phyloP scores from a whole-genome alignment of 2,888 invertebrate genomes.

The Platycheirus albimanus region DNA sequence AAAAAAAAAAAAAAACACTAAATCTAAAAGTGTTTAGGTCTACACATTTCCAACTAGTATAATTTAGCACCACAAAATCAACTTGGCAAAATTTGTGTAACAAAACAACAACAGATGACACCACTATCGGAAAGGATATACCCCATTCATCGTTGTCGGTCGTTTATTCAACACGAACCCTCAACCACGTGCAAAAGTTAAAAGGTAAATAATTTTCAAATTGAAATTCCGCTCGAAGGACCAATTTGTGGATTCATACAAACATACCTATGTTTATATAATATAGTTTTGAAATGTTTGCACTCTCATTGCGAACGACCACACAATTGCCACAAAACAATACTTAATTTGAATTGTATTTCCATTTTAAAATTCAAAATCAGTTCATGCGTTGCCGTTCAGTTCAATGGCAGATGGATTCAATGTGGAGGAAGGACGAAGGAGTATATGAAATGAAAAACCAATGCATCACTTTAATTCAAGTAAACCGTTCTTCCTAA shows the following conservation, averaged over 20 bases:
- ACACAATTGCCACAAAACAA: conserved; percentile 47
- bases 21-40: conserved; percentile 8
- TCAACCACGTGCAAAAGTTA: conserved; percentile 32
- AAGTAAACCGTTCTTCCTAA: conserved; percentile 64
- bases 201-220: conserved; percentile 44
- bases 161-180: conserved; percentile 7
- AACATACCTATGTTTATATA: not conserved
- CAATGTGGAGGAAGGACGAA: no score
- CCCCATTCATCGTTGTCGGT: not conserved
- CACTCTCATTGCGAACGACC: conserved; percentile 24
- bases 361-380: conserved; percentile 43
- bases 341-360: conserved; percentile 57
- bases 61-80: no score
- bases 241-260: conserved; percentile 7
- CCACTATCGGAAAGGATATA: not conserved
- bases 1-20: not conserved
- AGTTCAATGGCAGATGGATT: conserved; percentile 14
- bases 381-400: conserved; percentile 23
- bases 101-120: conserved; percentile 26
- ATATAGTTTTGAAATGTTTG: conserved; percentile 1
- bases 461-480: conserved; percentile 55
- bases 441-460: conserved; percentile 36
- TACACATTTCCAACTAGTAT: not conserved
- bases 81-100: no score
- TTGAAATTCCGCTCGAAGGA: conserved; percentile 49